A percentile compares a stretch with the other conserved stretches of the same genome.
phyloP scores from a whole-genome alignment of 2,113 vertebrate genomes.

The Varanus komodoensis region DNA sequence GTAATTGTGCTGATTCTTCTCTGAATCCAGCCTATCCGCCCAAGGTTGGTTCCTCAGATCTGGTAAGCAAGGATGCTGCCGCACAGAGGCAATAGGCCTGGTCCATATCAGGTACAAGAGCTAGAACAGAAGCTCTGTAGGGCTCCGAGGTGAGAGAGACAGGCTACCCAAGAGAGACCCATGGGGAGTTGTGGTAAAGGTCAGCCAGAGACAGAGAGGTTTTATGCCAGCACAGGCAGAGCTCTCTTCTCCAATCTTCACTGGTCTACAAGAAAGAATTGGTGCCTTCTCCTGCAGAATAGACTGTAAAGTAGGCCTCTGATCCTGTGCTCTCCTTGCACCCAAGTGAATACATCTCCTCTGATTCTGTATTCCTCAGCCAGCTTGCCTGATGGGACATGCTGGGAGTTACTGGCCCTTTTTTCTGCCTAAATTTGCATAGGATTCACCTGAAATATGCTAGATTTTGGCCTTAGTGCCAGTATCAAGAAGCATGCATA shows the following conservation, averaged over 20 bases:
- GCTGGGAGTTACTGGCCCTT: too few species aligned
- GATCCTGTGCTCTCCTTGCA: not conserved
- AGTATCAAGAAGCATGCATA: not conserved
- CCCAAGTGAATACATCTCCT: not conserved
- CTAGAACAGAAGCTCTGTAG: too few species aligned
- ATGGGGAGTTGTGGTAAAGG: not conserved
- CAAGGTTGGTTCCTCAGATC: too few species aligned
- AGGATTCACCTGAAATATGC: too few species aligned
- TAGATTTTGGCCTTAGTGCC: not conserved
- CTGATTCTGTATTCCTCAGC: not conserved
- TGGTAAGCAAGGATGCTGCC: too few species aligned
- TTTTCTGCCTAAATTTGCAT: too few species aligned
- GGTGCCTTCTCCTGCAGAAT: not conserved
- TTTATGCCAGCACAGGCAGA: not conserved
- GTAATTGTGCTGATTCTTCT: too few species aligned
- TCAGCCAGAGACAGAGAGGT: not conserved
- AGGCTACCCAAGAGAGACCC: not conserved
- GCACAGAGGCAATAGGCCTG: too few species aligned
- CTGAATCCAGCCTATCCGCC: too few species aligned
- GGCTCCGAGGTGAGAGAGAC: too few species aligned
- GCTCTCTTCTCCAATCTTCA: not conserved
- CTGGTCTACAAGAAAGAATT: not conserved
- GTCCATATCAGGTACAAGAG: too few species aligned
- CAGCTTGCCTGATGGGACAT: not conserved
- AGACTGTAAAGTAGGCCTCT: too few species aligned